Conservation (phyloP, 2,113 vertebrate genomes). For the Tichodroma muraria region DNA sequence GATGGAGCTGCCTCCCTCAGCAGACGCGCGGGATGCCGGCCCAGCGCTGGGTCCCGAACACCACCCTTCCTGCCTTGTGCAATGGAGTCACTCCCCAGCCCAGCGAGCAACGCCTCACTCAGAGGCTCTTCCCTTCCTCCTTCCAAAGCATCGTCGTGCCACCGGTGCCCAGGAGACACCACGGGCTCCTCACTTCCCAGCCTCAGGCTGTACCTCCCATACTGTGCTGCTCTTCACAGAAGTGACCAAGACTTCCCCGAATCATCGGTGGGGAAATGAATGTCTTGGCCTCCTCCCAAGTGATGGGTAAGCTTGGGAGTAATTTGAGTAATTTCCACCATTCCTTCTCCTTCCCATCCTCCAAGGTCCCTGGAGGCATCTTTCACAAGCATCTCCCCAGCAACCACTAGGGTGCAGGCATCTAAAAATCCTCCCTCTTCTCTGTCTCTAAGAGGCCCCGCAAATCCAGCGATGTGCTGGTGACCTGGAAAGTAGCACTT, state of each 20-base stretch:
- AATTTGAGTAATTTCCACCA: background rate
- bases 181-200: background rate
- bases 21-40: fast-evolving
- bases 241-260: background rate
- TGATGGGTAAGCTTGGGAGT: background rate
- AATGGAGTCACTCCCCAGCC: background rate
- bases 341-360: background rate
- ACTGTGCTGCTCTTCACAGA: background rate
- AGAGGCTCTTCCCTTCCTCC: background rate
- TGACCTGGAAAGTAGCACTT: background rate
- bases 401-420: background rate
- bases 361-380: background rate
- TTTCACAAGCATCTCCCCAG: background rate
- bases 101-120: background rate
- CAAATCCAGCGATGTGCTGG: fast-evolving
- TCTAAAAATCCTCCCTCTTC: background rate
- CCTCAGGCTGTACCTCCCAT: background rate
- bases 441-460: background rate
- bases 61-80: constrained; percentile 42
- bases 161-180: background rate
- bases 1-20: background rate
- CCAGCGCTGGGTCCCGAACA: background rate
- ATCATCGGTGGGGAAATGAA: background rate
- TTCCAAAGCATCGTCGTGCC: fast-evolving
- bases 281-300: background rate